Conservation (phyloP, 1,140 invertebrate species). For the Micrasema longulum region DNA sequence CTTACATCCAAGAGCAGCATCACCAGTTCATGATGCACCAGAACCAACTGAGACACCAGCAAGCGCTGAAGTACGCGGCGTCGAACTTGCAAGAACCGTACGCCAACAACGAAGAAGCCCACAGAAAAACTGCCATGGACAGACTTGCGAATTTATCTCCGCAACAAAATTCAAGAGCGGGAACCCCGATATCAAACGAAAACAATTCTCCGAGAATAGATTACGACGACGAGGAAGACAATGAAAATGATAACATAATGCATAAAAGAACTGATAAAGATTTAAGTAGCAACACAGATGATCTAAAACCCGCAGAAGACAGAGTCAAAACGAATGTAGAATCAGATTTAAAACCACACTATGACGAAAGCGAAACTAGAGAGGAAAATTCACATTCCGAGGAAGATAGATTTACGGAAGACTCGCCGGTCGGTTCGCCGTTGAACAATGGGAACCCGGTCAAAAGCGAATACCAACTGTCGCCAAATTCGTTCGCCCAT, state of each 20-base stretch:
- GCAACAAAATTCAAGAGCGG: conserved; percentile 41
- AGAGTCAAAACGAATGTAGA: background rate
- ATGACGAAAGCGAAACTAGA: conserved; percentile 36
- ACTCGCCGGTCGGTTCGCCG: conserved; percentile 48
- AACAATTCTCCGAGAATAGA: conserved; percentile 47
- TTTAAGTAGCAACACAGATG: conserved; percentile 15
- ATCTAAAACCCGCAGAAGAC: conserved; percentile 11
- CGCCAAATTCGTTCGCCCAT: conserved; percentile 42
- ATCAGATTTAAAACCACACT: background rate
- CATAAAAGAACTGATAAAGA: conserved; percentile 14
- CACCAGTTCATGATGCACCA: conserved; percentile 56
- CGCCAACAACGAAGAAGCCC: conserved; percentile 37
- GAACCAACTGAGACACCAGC: conserved; percentile 60
- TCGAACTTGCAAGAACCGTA: conserved; percentile 28
- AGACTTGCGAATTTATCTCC: conserved; percentile 35
- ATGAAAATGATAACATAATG: conserved; percentile 32
- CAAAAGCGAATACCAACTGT: conserved; percentile 51
- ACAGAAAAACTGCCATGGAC: conserved; percentile 34
- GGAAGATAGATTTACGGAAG: conserved; percentile 51
- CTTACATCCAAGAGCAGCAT: conserved; percentile 60
- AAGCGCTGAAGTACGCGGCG: conserved; percentile 52
- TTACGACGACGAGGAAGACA: conserved; percentile 51
- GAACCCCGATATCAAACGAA: conserved; percentile 38
- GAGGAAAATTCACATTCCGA: conserved; percentile 49
- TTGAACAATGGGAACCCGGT: conserved; percentile 41